Conservation (phyloP, 2,888 invertebrate genomes). For the Ophioninae sp. region DNA sequence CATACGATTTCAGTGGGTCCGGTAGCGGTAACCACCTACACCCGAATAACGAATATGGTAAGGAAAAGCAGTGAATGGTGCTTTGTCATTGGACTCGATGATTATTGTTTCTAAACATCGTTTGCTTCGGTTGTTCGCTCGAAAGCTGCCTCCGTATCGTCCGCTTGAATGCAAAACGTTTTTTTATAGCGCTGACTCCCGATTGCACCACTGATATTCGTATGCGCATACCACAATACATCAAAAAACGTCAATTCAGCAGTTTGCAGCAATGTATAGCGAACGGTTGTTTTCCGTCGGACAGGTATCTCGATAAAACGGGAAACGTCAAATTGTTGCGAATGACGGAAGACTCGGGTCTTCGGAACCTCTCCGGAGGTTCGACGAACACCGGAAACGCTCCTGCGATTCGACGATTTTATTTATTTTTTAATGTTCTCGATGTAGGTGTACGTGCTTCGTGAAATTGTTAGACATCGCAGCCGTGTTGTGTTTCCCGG, state of each 20-base stretch:
- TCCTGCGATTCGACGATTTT: neutral
- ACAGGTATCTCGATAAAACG: neutral
- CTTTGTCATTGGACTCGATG: constrained; percentile 54
- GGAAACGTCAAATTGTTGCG: neutral
- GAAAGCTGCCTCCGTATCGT: constrained; percentile 24
- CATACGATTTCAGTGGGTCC: constrained; percentile 80
- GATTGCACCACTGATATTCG: constrained; percentile 5
- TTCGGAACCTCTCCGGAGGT: neutral
- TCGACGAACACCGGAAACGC: neutral
- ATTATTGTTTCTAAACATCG: neutral
- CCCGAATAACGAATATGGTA: constrained; percentile 81
- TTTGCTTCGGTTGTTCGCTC: constrained; percentile 6
- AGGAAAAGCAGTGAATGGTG: constrained; percentile 75
- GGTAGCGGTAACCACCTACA: constrained; percentile 81
- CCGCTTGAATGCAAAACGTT: constrained; percentile 16
- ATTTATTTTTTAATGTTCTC: neutral
- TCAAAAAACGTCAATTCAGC: neutral
- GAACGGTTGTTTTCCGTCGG: neutral
- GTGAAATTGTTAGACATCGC: neutral
- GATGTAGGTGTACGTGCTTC: neutral
- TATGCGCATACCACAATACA: neutral
- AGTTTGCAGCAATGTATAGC: neutral
- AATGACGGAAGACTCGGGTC: neutral
- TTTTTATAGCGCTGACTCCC: constrained; percentile 22
- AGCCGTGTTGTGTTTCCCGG: constrained; percentile 15